A percentile compares a stretch with the other conserved stretches of the same genome.
phyloP scores from a whole-genome alignment of 2,113 vertebrate genomes.

The Montifringilla adamsi region DNA sequence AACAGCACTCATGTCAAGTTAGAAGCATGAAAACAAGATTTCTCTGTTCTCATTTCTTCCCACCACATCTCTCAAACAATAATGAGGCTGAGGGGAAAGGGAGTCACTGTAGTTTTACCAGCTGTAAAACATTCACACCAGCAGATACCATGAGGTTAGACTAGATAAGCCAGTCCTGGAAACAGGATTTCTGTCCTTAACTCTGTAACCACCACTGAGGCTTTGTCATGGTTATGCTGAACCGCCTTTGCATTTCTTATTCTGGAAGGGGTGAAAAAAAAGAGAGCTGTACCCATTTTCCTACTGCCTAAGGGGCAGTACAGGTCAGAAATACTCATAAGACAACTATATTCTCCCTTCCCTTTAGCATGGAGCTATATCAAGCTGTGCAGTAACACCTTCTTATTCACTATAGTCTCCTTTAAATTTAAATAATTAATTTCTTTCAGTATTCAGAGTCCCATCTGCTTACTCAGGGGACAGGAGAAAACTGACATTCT shows the following conservation, averaged over 20 bases:
- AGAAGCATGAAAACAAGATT: not conserved
- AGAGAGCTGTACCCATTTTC: not conserved
- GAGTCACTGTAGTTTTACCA: not conserved
- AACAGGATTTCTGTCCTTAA: not conserved
- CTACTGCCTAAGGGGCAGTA: not conserved
- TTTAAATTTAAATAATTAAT: not conserved
- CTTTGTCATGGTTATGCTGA: not conserved
- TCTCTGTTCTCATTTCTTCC: not conserved
- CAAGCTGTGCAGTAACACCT: not conserved
- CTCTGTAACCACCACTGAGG: fast-evolving
- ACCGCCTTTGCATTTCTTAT: not conserved
- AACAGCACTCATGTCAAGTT: not conserved
- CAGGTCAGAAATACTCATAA: not conserved
- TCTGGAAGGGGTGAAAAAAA: not conserved
- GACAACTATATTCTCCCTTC: not conserved
- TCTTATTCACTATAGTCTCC: not conserved
- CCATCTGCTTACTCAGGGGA: not conserved
- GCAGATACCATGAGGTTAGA: not conserved
- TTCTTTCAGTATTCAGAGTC: not conserved
- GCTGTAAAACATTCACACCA: not conserved
- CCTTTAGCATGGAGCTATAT: not conserved
- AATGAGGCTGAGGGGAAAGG: not conserved
- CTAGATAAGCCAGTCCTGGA: not conserved
- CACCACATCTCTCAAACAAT: not conserved
- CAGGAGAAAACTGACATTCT: not conserved